phyloP scores from a whole-genome alignment of 2,888 invertebrate genomes.

The Augiades crinisus region DNA sequence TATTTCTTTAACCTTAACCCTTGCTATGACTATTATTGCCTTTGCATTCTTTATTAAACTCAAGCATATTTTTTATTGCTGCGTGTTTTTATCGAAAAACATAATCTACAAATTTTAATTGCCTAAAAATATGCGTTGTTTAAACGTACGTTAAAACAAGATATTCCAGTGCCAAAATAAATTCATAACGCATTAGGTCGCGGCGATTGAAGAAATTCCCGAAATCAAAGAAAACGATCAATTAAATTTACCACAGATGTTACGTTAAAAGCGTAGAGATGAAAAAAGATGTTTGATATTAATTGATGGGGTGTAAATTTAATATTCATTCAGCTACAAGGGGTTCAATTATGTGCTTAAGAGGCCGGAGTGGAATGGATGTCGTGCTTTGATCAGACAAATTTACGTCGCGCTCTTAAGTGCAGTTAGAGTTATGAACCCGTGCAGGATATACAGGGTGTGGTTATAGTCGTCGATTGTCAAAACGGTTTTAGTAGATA shows the following conservation, averaged over 20 bases:
- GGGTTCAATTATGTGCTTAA: constrained; percentile 21
- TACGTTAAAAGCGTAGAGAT: constrained; percentile 11
- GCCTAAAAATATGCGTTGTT: no score
- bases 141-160: neutral
- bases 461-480: constrained; percentile 9
- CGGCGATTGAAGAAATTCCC: neutral
- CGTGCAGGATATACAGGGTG: constrained; percentile 32
- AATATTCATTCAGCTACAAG: constrained; percentile 18
- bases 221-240: constrained; percentile 15
- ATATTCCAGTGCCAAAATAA: constrained; percentile 4
- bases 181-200: neutral
- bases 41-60: neutral
- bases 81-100: no score
- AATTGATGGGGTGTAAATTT: constrained; percentile 23
- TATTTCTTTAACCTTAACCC: neutral
- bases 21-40: neutral
- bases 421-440: constrained; percentile 42
- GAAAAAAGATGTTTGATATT: constrained; percentile 15
- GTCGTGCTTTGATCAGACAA: constrained; percentile 51
- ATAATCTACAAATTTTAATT: no score
- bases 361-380: constrained; percentile 13
- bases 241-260: constrained; percentile 12
- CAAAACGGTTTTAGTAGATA: no score
- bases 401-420: constrained; percentile 49
- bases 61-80: no score